Base-by-base conservation (phyloP, 2,113 vertebrate genomes). In the Terrapene triunguis region DNA sequence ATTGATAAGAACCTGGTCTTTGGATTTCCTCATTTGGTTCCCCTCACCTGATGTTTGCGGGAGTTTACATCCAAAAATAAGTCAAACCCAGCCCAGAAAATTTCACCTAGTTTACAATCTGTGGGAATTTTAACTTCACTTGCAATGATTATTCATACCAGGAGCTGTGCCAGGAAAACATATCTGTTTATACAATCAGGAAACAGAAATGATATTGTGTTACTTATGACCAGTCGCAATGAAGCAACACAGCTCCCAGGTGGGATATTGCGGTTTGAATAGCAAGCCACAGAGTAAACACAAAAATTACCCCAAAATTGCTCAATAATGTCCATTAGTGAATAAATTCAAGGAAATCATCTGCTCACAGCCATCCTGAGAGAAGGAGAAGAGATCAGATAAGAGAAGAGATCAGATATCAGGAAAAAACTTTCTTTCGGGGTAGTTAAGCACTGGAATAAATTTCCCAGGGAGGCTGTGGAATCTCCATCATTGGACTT, bases 191-290 rank as follows among this genome's bases (percentile, higher is more conserved):
- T 5, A 35, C 48, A 14, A 65, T 55, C 35, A 38, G 65, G 65
- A 69, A 69, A 69, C 65, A 69, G 14, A 62, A 69, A 69, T 19
- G 27, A 27, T 62, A 89, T 59, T 2, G 1, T 0, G 0, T 0
- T 25, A n/a, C 25, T 38, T 79, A 72, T 76, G 72, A 25, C 47
- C 3, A 32, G 3, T 32, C 29, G 27, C 57, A 62, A 62, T 29
- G 27, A 32, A 32, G 35, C 0, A 0, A 44, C 0, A 0, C 0
- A 80, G 62, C n/a, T 35, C 84, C 42, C 25, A 27, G 3, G 42
- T 86, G 79, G 11, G 72, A 29, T 88, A 65, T 2, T 1, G 2
- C 3, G 38, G 10, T 44, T 44, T 59, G 74, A 48, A 32, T 1
- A 48, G 16, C 6, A 62, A 80, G 84, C 21, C 9, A 1, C 82